Conservation (phyloP, 2,113 vertebrate species). For the Scytalopus superciliaris region DNA sequence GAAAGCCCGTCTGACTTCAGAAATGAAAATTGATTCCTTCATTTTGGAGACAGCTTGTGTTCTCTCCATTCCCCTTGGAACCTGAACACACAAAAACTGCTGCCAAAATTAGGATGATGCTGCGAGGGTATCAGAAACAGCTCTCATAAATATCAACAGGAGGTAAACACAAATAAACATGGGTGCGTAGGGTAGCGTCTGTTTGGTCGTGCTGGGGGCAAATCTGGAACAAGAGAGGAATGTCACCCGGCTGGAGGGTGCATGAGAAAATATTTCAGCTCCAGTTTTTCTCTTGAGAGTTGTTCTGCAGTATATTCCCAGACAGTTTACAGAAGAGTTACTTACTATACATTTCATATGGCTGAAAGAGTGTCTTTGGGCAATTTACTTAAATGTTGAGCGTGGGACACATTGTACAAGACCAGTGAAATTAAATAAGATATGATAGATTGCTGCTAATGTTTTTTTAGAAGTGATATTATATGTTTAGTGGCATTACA, state of each 20-base stretch:
- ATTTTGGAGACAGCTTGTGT: constrained; percentile 9
- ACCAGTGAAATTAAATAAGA: background rate
- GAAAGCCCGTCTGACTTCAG: constrained; percentile 19
- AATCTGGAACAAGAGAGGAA: constrained; percentile 29
- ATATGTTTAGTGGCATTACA: background rate
- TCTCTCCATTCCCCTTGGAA: constrained; percentile 20
- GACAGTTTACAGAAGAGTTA: background rate
- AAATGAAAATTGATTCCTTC: constrained; percentile 51
- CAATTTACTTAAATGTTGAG: background rate
- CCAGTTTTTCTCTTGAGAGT: constrained; percentile 10
- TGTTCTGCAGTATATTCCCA: background rate
- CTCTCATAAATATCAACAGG: constrained; percentile 15
- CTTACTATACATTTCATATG: background rate
- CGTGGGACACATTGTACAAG: background rate
- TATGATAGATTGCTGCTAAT: background rate
- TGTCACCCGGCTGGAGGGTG: background rate
- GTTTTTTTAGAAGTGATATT: background rate
- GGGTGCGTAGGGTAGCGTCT: background rate
- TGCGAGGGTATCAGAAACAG: background rate
- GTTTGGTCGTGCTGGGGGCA: background rate
- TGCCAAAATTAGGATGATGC: constrained; percentile 21
- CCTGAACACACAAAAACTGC: background rate
- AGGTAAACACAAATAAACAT: constrained; percentile 37
- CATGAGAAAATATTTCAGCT: constrained; percentile 56
- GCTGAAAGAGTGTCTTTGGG: background rate